Conservation (phyloP, 2,888 invertebrate genomes). For the Macrophya annulata region DNA sequence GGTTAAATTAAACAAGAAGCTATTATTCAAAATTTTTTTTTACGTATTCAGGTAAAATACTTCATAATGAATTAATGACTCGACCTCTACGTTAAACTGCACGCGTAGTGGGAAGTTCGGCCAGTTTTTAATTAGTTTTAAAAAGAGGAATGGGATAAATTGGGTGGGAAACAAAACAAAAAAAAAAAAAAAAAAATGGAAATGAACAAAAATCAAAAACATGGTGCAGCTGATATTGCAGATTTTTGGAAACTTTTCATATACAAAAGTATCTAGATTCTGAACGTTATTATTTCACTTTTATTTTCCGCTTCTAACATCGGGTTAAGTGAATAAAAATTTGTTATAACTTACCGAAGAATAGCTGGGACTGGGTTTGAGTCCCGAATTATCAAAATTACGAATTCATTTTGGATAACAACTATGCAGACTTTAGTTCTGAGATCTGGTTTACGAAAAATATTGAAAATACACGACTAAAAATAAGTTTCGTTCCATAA, state of each 20-base stretch:
- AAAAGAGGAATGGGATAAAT: neutral
- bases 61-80: slow-evolving; percentile 17
- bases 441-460: too few relatives aligned
- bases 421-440: too few relatives aligned
- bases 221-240: neutral
- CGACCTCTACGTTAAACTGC: neutral
- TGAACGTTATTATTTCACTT: neutral
- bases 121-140: neutral
- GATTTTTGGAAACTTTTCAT: neutral
- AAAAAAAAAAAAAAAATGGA: neutral
- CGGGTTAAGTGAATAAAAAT: neutral
- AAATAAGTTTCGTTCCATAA: neutral
- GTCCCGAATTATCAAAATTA: too few relatives aligned
- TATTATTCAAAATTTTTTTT: neutral
- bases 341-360: neutral
- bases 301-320: neutral
- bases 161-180: neutral
- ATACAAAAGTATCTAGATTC: neutral
- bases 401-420: too few relatives aligned
- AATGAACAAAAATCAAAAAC: too few relatives aligned
- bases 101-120: neutral
- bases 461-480: too few relatives aligned
- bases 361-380: neutral
- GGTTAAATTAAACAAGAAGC: neutral
- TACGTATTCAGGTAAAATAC: neutral